Evolutionary conservation across 2,113 vertebrate species (phyloP).

Genomic region (Osmerus eperlanus): DNA sequence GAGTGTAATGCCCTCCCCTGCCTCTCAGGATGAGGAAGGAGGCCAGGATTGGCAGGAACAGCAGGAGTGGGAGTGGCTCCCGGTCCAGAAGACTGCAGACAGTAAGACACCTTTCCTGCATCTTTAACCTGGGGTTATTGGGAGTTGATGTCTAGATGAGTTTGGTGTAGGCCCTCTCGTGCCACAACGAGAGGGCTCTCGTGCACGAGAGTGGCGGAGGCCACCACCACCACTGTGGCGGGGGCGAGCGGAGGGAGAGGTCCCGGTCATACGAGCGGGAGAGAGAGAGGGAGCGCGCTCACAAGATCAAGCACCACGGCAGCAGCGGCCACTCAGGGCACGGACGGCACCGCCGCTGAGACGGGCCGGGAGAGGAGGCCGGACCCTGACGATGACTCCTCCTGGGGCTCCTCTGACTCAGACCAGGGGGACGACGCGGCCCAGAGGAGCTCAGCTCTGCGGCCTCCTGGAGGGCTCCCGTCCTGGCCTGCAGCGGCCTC

Average conservation of each 20-base stretch:
- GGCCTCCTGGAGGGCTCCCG: no score
- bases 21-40: slow-evolving; percentile 85
- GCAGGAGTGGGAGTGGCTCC: slow-evolving; percentile 84
- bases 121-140: neutral
- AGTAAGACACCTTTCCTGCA: slow-evolving; percentile 72
- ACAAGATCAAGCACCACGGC: slow-evolving; percentile 93
- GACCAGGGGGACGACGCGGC: neutral
- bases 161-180: no score
- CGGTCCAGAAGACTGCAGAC: slow-evolving; percentile 86
- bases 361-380: neutral
- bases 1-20: neutral
- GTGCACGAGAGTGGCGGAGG: slow-evolving; percentile 76
- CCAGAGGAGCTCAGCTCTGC: neutral
- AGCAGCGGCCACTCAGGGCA: slow-evolving; percentile 85
- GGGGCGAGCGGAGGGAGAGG: slow-evolving; percentile 81
- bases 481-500: no score
- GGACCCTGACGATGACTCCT: neutral
- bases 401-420: neutral
- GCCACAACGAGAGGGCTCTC: slow-evolving; percentile 59
- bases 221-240: slow-evolving; percentile 80
- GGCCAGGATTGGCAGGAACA: slow-evolving; percentile 87
- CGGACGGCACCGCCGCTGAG: slow-evolving; percentile 88
- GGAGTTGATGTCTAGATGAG: neutral
- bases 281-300: slow-evolving; percentile 83
- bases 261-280: slow-evolving; percentile 89